Percentiles rank a stretch among this genome's conserved stretches.
Evolutionary conservation across 2,888 invertebrate genomes (phyloP).

Genomic region (Sepioteuthis lessoniana): DNA sequence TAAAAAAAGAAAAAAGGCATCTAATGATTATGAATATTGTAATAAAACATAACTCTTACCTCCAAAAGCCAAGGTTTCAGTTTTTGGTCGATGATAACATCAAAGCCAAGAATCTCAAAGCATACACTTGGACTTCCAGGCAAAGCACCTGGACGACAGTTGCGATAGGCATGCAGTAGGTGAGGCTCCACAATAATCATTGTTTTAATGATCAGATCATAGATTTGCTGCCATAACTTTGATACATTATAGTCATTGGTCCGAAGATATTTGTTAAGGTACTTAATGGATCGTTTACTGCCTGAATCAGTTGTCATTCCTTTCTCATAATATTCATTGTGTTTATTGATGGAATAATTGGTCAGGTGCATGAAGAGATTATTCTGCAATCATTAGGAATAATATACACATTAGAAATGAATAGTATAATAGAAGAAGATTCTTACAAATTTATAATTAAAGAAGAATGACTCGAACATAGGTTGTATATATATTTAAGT

Average conservation of each 20-base stretch:
- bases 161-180: conserved; percentile 74
- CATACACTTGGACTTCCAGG: conserved; percentile 73
- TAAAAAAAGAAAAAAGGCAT: no score
- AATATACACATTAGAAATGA: conserved; percentile 45
- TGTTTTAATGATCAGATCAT: conserved; percentile 74
- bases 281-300: conserved; percentile 73
- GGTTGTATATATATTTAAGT: no score
- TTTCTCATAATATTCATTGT: conserved; percentile 73
- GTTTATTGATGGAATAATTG: conserved; percentile 76
- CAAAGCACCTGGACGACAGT: conserved; percentile 75
- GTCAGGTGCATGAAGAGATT: conserved; percentile 75
- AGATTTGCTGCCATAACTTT: conserved; percentile 72
- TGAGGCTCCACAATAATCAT: conserved; percentile 73
- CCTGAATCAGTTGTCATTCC: conserved; percentile 69
- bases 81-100: conserved; percentile 74
- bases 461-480: no score
- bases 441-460: no score
- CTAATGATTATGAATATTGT: not conserved
- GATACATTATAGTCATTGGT: conserved; percentile 71
- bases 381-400: conserved; percentile 62
- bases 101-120: conserved; percentile 75
- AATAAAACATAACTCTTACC: conserved; percentile 59
- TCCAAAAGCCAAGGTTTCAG: conserved; percentile 75
- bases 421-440: not conserved
- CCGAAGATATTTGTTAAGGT: conserved; percentile 73